Base-by-base conservation (phyloP, 2,888 invertebrate genomes). In the Sacculina carcini region DNA sequence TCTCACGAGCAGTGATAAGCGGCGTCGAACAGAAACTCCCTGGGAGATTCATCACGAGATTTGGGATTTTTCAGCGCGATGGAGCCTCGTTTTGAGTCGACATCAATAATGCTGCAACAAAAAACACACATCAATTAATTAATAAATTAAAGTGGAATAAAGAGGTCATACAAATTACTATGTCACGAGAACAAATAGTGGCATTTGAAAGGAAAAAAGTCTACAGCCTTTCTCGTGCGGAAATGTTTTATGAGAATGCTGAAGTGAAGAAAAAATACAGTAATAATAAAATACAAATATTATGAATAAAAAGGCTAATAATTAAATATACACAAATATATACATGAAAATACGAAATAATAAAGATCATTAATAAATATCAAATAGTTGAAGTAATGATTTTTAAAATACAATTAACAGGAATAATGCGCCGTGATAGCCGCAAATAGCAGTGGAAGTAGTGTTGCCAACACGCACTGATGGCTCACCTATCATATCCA, bases 11-110 rank as follows among this genome's bases (percentile, higher is more conserved):
- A 75, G 69, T 92, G 92, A 70, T 94, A 98, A 6, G 94, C 92
- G 31, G 90, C 83, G 69, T 98, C 98, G 70, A 92, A 98, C 1
- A 94, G 92, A 69, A 96, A 98, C 58, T 81, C 75, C 68, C 94
- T 94, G 58, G 65, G 63, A 10, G 65, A 62, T 51, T 84, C 83
- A 62, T 77, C 76, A 50, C 80, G 81, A 61, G 73, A 72, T 57
- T 80, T 79, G 36, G 83, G 83, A 69, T 87, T 86, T 61, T 75
- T 75, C 51, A 98, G 78, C 66, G 90, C 87, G 55, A 98, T 80
- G 2, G 82, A 80, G 31, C 94, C 94, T 57, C 84, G 74, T 59
- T 80, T 77, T 26, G 83, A 76, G 67, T 77, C 77, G 60, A 90
- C 82, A 58, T 79, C 77, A 51, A 96, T 86, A 61, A 71, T 69